phyloP scores from a whole-genome alignment of 37 sponge, comb jelly and placozoan species.

The Cliona cf. orientalis region DNA sequence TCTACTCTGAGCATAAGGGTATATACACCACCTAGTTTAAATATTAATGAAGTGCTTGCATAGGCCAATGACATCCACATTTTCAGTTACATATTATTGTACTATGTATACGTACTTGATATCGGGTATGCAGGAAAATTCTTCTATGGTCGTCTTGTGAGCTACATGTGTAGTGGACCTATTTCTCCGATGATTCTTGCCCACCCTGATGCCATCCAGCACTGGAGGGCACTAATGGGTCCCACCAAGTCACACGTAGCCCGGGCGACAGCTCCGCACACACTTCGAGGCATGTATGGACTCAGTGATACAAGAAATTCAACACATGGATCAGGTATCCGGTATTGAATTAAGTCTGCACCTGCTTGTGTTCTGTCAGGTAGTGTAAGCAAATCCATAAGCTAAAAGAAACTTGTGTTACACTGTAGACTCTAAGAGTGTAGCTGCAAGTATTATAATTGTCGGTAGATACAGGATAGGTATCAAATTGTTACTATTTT shows the following conservation, averaged over 20 bases:
- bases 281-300: slow-evolving; percentile 64
- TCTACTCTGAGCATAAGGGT: slow-evolving; percentile 73
- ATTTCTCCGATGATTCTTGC: slow-evolving; percentile 70
- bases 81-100: no score
- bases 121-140: slow-evolving; percentile 52
- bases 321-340: slow-evolving; percentile 76
- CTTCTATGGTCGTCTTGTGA: slow-evolving; percentile 64
- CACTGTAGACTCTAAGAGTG: no score
- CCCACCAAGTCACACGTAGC: slow-evolving; percentile 72
- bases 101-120: no score
- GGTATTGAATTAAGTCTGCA: no score
- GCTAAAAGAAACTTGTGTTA: no score
- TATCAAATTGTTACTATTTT: no score
- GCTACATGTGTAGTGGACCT: slow-evolving; percentile 52
- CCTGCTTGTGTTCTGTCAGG: no score
- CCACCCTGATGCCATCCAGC: slow-evolving; percentile 50
- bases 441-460: background rate
- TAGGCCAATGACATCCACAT: no score
- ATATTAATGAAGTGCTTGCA: no score
- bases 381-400: no score
- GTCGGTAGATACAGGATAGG: no score
- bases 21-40: background rate
- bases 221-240: slow-evolving; percentile 83
- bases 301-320: slow-evolving; percentile 85
- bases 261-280: slow-evolving; percentile 39